Conservation (phyloP, 2,888 invertebrate genomes). For the Epinotia demarniana region DNA sequence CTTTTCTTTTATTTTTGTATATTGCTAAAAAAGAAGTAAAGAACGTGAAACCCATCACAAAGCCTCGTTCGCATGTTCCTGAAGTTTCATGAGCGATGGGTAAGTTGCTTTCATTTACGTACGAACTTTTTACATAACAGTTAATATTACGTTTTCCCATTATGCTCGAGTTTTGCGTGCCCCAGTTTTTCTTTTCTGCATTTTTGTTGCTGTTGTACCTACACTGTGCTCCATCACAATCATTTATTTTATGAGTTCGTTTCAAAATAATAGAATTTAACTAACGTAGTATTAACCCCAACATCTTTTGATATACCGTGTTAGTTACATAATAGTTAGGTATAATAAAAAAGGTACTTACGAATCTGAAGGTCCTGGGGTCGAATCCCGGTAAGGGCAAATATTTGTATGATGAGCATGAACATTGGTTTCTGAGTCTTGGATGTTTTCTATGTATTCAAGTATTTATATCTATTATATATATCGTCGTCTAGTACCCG, state of each 20-base stretch:
- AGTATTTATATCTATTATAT: too few relatives aligned
- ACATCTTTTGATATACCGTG: too few relatives aligned
- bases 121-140: conserved; percentile 40
- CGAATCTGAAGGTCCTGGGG: too few relatives aligned
- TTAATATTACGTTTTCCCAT: conserved; percentile 41
- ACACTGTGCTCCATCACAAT: neutral
- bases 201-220: conserved; percentile 22
- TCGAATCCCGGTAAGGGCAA: too few relatives aligned
- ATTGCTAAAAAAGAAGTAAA: neutral
- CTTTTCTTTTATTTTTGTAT: neutral
- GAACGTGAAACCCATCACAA: neutral
- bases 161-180: conserved; percentile 28
- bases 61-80: neutral
- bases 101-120: conserved; percentile 33
- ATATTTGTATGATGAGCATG: too few relatives aligned
- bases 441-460: too few relatives aligned
- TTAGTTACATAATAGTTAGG: too few relatives aligned
- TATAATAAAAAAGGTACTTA: too few relatives aligned
- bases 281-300: too few relatives aligned
- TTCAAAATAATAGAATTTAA: neutral
- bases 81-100: conserved; percentile 18
- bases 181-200: conserved; percentile 32
- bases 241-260: neutral
- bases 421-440: too few relatives aligned
- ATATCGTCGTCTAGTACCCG: too few relatives aligned